These are phyloP conservation scores for Xanthia togata DNA, from an alignment of 2,888 invertebrate species.

Conservation along the genomic window DNA sequence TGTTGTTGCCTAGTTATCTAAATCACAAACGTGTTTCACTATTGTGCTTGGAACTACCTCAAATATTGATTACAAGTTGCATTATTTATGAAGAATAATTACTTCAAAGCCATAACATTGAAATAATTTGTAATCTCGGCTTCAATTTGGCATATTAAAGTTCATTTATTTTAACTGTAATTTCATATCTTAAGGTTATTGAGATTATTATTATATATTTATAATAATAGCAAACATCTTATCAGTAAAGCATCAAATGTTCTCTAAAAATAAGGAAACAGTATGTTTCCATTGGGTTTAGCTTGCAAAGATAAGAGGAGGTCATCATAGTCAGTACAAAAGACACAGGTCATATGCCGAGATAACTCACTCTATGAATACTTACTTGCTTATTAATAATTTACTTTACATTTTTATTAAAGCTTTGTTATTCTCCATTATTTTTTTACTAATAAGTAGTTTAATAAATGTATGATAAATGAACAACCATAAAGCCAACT, in stretches of 20 bases:
- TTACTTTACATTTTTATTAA: slow-evolving; percentile 66
- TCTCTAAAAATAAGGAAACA: slow-evolving; percentile 81
- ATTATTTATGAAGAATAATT: background rate
- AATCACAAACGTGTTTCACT: slow-evolving; percentile 21
- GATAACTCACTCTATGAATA: slow-evolving; percentile 85
- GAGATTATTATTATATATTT: slow-evolving; percentile 30
- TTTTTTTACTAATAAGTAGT: slow-evolving; percentile 8
- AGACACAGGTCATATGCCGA: slow-evolving; percentile 86
- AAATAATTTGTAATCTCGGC: slow-evolving; percentile 12
- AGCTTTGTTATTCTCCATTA: slow-evolving; percentile 23
- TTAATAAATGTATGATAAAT: background rate
- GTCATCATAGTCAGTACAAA: slow-evolving; percentile 84
- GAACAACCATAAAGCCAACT: slow-evolving; percentile 4
- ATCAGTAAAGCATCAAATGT: slow-evolving; percentile 64
- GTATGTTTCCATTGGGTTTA: slow-evolving; percentile 84
- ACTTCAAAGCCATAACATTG: background rate
- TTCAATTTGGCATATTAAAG: slow-evolving; percentile 1
- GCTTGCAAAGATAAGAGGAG: slow-evolving; percentile 85
- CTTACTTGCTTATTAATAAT: slow-evolving; percentile 74
- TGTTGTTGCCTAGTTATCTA: slow-evolving; percentile 17
- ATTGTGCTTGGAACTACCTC: slow-evolving; percentile 3
- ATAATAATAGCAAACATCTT: slow-evolving; percentile 52
- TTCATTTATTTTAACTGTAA: slow-evolving; percentile 1
- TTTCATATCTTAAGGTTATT: slow-evolving; percentile 34
- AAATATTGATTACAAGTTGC: slow-evolving; percentile 3